These are phyloP conservation scores for Apamea sordens DNA, from an alignment of 2,888 invertebrate species.

Conservation along the genomic window DNA sequence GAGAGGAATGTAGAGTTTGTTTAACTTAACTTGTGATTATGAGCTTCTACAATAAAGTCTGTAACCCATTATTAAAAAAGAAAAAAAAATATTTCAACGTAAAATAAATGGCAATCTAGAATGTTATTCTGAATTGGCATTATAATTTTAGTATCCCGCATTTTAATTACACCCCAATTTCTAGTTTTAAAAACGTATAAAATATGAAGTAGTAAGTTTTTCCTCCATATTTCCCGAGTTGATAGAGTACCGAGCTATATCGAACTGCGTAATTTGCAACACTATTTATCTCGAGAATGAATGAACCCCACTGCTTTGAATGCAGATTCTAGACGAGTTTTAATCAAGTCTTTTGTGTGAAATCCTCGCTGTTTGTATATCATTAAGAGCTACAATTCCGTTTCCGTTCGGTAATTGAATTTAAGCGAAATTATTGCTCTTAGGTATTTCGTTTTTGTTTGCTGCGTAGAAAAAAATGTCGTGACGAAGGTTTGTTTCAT, in stretches of 20 bases:
- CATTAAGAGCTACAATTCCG: slow-evolving; percentile 22
- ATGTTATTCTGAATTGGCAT: not conserved
- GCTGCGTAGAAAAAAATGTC: not conserved
- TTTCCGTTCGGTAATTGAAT: slow-evolving; percentile 22
- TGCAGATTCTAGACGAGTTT: slow-evolving; percentile 42
- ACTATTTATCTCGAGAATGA: slow-evolving; percentile 49
- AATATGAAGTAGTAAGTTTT: slow-evolving; percentile 2
- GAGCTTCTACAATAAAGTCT: not conserved
- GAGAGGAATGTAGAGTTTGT: not conserved
- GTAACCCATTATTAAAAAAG: too few species aligned
- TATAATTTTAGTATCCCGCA: not conserved
- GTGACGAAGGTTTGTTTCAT: not conserved
- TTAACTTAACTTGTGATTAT: not conserved
- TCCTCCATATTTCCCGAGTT: slow-evolving; percentile 37
- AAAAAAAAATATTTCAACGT: too few species aligned
- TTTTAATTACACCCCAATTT: not conserved
- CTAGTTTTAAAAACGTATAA: not conserved
- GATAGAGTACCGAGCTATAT: slow-evolving; percentile 13
- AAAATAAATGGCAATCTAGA: not conserved
- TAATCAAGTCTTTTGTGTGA: slow-evolving; percentile 56
- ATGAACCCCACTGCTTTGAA: slow-evolving; percentile 33
- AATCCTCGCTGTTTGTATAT: slow-evolving; percentile 25
- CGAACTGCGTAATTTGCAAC: slow-evolving; percentile 30
- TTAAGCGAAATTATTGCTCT: slow-evolving; percentile 4
- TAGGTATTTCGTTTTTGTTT: not conserved